Conservation (phyloP, 1,140 invertebrate genomes). For the Pygmarrhopalites habei region DNA sequence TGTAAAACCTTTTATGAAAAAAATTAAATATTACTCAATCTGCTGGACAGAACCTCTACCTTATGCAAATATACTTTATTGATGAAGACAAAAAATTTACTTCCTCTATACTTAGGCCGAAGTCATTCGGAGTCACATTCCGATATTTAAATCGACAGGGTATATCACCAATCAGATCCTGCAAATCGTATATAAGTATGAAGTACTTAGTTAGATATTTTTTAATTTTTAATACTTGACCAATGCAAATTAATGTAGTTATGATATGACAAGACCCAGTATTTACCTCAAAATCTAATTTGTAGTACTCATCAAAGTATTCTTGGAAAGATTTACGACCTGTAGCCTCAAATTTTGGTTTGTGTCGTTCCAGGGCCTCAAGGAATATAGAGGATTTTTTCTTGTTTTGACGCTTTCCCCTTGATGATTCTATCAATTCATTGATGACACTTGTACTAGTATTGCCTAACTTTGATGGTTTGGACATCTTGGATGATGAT, state of each 20-base stretch:
- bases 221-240: too few relatives aligned
- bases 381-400: conserved; percentile 56
- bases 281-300: conserved; percentile 88
- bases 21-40: too few relatives aligned
- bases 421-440: conserved; percentile 54
- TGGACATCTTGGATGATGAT: neutral
- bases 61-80: neutral
- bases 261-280: too few relatives aligned
- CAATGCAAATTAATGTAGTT: too few relatives aligned
- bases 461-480: neutral
- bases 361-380: conserved; percentile 49
- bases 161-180: conserved; percentile 83
- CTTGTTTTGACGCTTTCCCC: conserved; percentile 43
- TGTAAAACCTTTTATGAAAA: conserved; percentile 66
- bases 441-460: neutral
- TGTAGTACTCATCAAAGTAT: conserved; percentile 91
- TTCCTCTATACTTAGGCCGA: conserved; percentile 84
- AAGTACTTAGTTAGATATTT: too few relatives aligned
- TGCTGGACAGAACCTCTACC: neutral
- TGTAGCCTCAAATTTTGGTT: conserved; percentile 74
- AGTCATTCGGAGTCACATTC: conserved; percentile 79
- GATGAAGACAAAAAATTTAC: conserved; percentile 45
- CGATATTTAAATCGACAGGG: conserved; percentile 91
- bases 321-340: conserved; percentile 68
- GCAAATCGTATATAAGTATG: too few relatives aligned